Conservation (phyloP, 2,888 invertebrate genomes). For the Ischnura elegans region DNA sequence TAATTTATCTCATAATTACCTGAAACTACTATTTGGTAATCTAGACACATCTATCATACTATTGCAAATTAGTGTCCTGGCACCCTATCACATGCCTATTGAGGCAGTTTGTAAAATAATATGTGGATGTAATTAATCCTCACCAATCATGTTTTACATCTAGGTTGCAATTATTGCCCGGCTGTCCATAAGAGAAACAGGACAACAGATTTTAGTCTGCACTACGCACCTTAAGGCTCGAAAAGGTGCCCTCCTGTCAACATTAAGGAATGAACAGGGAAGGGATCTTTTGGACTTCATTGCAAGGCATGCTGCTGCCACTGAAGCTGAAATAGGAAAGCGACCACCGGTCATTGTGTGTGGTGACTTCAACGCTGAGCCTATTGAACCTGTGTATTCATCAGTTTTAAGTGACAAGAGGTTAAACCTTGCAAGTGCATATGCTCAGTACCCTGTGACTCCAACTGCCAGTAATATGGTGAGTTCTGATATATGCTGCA, state of each 20-base stretch:
- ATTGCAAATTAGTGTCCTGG: too few species aligned
- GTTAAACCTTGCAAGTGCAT: conserved; percentile 79
- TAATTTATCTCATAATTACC: too few species aligned
- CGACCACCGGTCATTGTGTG: conserved; percentile 83
- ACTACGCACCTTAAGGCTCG: conserved; percentile 89
- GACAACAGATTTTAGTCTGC: conserved; percentile 83
- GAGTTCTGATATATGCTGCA: too few species aligned
- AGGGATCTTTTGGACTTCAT: conserved; percentile 83
- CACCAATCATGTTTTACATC: too few species aligned
- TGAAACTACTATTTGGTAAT: too few species aligned
- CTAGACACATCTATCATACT: too few species aligned
- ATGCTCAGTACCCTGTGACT: conserved; percentile 76
- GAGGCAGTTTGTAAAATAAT: too few species aligned
- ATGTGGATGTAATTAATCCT: too few species aligned
- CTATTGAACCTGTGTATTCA: conserved; percentile 84
- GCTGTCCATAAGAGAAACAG: conserved; percentile 80
- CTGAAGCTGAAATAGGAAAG: conserved; percentile 72
- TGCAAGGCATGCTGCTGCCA: conserved; percentile 75
- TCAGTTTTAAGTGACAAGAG: conserved; percentile 79
- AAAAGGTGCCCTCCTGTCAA: conserved; percentile 83
- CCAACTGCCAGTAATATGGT: conserved; percentile 32
- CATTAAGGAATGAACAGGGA: conserved; percentile 86
- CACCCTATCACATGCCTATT: too few species aligned
- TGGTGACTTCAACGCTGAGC: conserved; percentile 89
- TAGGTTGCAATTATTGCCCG: conserved; percentile 83